phyloP scores from a whole-genome alignment of 2,797 vertebrate species.

The Typhlichthys eigenmanni region DNA sequence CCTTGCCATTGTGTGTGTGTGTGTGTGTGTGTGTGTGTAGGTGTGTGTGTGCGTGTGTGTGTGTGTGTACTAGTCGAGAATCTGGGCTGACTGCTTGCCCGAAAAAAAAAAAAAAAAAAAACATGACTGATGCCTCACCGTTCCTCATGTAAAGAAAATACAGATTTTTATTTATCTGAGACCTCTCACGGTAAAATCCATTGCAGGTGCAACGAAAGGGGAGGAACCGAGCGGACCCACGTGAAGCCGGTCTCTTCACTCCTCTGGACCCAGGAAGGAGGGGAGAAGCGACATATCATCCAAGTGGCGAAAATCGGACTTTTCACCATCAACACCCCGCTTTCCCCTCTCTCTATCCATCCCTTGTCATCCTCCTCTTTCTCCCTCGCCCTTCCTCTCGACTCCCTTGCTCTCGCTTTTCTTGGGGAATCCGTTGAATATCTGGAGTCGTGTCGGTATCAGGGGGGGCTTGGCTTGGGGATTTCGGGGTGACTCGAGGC shows the following conservation, averaged over 20 bases:
- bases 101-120: constrained; percentile 29
- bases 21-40: constrained; percentile 71
- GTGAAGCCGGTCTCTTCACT: constrained; percentile 47
- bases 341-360: constrained; percentile 4
- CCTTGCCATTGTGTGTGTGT: constrained; percentile 69
- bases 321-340: constrained; percentile 59
- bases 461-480: constrained; percentile 8
- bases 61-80: background rate
- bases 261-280: constrained; percentile 31
- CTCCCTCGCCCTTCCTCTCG: background rate
- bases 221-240: constrained; percentile 47
- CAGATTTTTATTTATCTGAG: background rate
- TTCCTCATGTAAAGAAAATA: constrained; percentile 20
- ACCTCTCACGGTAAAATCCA: background rate
- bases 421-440: constrained; percentile 32
- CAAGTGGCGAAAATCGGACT: constrained; percentile 66
- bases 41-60: constrained; percentile 21
- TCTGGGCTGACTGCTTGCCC: constrained; percentile 58
- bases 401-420: constrained; percentile 6
- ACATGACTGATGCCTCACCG: constrained; percentile 37
- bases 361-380: constrained; percentile 25
- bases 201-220: constrained; percentile 25
- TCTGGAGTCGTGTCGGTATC: constrained; percentile 26
- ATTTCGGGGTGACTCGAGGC: constrained; percentile 36
- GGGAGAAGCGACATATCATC: constrained; percentile 24